These are phyloP conservation scores for Urosaurus nigricauda DNA, from an alignment of 2,797 vertebrate genomes.

Conservation along the genomic window DNA sequence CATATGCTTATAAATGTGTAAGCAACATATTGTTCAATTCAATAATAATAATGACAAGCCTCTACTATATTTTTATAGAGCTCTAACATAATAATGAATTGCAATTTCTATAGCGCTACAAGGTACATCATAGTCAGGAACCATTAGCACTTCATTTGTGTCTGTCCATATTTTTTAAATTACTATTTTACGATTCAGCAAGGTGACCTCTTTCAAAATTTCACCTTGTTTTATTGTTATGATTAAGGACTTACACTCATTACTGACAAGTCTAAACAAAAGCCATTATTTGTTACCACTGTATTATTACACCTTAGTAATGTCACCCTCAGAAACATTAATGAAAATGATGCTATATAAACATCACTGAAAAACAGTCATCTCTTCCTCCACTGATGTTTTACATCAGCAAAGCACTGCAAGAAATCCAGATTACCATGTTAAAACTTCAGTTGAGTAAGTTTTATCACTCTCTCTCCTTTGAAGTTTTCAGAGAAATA, in stretches of 20 bases:
- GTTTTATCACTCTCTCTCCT: neutral
- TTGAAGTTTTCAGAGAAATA: neutral
- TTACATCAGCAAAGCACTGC: neutral
- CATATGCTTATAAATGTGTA: neutral
- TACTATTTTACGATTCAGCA: neutral
- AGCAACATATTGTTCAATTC: neutral
- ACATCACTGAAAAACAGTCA: neutral
- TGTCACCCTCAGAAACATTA: no score
- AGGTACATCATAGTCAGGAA: neutral
- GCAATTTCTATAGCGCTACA: neutral
- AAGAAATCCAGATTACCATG: neutral
- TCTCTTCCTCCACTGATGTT: neutral
- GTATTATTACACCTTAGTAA: neutral
- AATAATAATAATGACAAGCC: neutral
- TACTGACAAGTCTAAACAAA: neutral
- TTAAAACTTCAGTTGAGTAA: neutral
- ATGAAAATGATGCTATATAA: neutral
- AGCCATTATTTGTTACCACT: neutral
- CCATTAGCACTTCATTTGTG: neutral
- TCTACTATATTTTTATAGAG: neutral
- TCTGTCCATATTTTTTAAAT: neutral
- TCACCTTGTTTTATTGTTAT: neutral
- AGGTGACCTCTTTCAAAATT: neutral
- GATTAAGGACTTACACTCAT: no score
- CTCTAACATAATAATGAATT: neutral